phyloP scores from a whole-genome alignment of 35 echinoderm and acorn worm genomes.

The Apostichopus parvimensis region DNA sequence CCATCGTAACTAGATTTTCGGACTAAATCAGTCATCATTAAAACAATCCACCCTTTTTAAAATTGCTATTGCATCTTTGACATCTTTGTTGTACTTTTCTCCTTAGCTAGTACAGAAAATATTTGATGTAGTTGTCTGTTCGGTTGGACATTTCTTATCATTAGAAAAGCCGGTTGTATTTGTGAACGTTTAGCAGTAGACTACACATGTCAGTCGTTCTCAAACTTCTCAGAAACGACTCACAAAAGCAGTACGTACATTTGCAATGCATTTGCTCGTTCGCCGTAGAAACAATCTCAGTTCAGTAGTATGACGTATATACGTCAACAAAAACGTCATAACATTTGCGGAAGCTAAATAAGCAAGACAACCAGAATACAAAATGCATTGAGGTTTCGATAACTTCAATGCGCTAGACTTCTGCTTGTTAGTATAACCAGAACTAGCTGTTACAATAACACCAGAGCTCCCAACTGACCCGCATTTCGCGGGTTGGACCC shows the following conservation, averaged over 20 bases:
- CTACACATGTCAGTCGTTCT: not conserved
- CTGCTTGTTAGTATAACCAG: no score
- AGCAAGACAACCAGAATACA: no score
- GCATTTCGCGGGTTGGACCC: no score
- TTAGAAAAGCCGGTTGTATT: not conserved
- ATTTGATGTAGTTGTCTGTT: not conserved
- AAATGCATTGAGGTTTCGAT: no score
- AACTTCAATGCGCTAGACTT: no score
- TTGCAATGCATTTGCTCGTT: no score
- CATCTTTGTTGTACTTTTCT: conserved; percentile 9
- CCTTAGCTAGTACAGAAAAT: not conserved
- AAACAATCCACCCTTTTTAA: not conserved
- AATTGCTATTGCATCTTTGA: conserved; percentile 23
- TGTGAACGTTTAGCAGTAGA: not conserved
- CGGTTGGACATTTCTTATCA: not conserved
- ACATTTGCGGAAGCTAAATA: no score
- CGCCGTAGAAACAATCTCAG: no score
- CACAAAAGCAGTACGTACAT: not conserved
- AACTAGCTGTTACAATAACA: no score
- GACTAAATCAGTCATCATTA: conserved; percentile 81
- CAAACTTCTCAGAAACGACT: not conserved
- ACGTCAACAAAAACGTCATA: no score
- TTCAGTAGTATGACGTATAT: no score
- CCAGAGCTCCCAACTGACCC: no score
- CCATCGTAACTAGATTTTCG: conserved; percentile 83